Conservation (phyloP, 2,797 vertebrate species). For the Arnoldichthys spilopterus region DNA sequence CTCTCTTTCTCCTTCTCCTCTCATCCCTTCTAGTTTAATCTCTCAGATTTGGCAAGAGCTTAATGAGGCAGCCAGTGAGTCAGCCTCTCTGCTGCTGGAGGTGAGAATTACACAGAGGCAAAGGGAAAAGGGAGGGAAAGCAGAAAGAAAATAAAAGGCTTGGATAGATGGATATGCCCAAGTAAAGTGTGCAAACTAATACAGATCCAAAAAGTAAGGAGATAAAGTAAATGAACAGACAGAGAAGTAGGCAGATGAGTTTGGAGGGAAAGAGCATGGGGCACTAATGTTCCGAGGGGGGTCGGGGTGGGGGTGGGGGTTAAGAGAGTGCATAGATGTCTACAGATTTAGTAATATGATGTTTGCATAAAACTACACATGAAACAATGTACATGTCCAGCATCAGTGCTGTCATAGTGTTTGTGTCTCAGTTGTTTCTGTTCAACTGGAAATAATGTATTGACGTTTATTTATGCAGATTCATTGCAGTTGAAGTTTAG, state of each 20-base stretch:
- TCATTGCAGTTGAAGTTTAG: not conserved
- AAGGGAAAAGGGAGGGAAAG: slow-evolving; percentile 56
- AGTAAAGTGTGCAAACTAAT: slow-evolving; percentile 23
- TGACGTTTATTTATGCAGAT: too few relatives aligned
- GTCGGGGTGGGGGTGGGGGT: too few relatives aligned
- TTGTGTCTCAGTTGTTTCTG: not conserved
- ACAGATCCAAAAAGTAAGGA: slow-evolving; percentile 13
- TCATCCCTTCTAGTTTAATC: slow-evolving; percentile 78
- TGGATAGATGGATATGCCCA: slow-evolving; percentile 26
- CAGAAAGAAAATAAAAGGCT: slow-evolving; percentile 24
- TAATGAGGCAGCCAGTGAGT: slow-evolving; percentile 81
- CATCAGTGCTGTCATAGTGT: not conserved
- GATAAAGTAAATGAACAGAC: slow-evolving; percentile 22
- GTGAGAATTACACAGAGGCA: slow-evolving; percentile 76
- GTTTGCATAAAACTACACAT: not conserved
- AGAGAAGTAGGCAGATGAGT: not conserved
- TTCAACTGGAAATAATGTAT: not conserved
- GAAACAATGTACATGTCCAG: not conserved
- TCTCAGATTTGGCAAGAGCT: slow-evolving; percentile 76
- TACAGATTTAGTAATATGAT: not conserved
- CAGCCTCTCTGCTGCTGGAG: slow-evolving; percentile 78
- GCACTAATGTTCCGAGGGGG: not conserved
- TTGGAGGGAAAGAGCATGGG: not conserved
- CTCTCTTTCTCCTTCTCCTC: slow-evolving; percentile 71
- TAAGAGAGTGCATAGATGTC: not conserved